Conservation (phyloP, 2,113 vertebrate species). For the Myotis yumanensis region DNA sequence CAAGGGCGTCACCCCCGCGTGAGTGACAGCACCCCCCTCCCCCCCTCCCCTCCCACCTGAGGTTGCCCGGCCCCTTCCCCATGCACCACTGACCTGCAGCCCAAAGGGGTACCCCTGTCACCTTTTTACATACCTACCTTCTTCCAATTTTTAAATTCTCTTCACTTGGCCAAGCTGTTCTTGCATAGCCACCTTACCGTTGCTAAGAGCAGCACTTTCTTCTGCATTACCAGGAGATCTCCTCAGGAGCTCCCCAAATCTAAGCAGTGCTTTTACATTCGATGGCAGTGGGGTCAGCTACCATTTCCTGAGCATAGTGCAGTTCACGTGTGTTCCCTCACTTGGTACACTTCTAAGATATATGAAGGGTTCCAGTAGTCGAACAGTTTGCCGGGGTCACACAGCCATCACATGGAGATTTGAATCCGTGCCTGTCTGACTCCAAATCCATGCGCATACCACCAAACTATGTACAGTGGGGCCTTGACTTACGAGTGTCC, state of each 20-base stretch:
- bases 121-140: background rate
- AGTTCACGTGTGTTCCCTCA: rapidly evolving
- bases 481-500: no score
- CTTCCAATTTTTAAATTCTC: rapidly evolving
- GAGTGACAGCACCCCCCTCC: slow-evolving; percentile 75
- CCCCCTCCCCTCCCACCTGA: rapidly evolving
- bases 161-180: background rate
- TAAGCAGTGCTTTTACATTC: background rate
- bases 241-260: background rate
- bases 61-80: rapidly evolving
- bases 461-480: no score
- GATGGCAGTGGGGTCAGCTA: background rate
- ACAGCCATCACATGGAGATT: background rate
- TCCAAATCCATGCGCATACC: background rate
- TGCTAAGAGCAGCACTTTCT: no score
- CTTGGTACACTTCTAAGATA: rapidly evolving
- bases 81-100: rapidly evolving
- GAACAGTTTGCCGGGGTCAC: background rate
- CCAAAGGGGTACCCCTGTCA: rapidly evolving
- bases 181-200: background rate
- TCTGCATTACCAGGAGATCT: background rate
- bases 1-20: slow-evolving; percentile 89
- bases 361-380: background rate
- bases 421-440: background rate
- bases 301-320: background rate